Conservation (phyloP, 2,888 invertebrate species). For the Podotricha telesiphe region DNA sequence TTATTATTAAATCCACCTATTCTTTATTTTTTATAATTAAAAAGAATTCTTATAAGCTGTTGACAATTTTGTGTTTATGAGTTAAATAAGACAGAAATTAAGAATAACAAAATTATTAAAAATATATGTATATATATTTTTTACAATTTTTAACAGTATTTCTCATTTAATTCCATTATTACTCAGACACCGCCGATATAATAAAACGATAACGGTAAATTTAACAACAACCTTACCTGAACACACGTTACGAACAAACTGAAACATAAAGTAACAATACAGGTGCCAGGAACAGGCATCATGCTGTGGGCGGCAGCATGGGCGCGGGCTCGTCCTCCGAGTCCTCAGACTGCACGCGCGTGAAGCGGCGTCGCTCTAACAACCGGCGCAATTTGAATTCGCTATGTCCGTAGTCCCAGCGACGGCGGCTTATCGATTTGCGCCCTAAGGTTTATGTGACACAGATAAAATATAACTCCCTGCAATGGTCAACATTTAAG, state of each 20-base stretch:
- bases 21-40: too few relatives aligned
- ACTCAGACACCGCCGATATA: constrained; percentile 3
- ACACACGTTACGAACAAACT: constrained; percentile 4
- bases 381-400: constrained; percentile 87
- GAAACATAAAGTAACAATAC: constrained; percentile 1
- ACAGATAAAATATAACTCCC: not conserved
- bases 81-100: too few relatives aligned
- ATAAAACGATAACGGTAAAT: not conserved
- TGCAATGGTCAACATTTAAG: not conserved
- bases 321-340: constrained; percentile 86
- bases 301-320: constrained; percentile 68
- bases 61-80: too few relatives aligned
- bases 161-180: too few relatives aligned
- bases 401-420: constrained; percentile 79
- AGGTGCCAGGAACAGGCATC: constrained; percentile 28
- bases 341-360: constrained; percentile 86
- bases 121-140: too few relatives aligned
- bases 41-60: too few relatives aligned
- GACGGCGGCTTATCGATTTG: constrained; percentile 67
- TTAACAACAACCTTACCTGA: not conserved
- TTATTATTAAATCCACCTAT: too few relatives aligned
- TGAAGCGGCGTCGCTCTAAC: constrained; percentile 85
- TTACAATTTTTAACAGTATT: too few relatives aligned
- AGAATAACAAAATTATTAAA: too few relatives aligned
- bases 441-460: constrained; percentile 60